Conservation (phyloP, 2,888 invertebrate species). For the Neoascia interrupta region DNA sequence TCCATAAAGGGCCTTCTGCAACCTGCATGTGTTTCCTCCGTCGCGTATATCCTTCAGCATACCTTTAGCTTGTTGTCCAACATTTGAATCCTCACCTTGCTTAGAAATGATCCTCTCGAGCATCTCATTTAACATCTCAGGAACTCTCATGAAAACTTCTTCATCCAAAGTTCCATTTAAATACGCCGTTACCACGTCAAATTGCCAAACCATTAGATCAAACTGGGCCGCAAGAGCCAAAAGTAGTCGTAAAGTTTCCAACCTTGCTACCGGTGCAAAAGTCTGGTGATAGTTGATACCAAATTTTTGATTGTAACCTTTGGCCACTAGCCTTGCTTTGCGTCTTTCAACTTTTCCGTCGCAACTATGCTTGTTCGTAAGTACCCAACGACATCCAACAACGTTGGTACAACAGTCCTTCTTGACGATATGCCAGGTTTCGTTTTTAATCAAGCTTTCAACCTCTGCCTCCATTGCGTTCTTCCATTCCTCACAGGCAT, state of each 20-base stretch:
- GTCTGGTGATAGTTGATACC: conserved; percentile 19
- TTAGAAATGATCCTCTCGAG: conserved; percentile 15
- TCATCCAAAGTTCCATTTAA: conserved; percentile 31
- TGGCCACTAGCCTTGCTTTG: neutral
- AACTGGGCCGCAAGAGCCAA: conserved; percentile 26
- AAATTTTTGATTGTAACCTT: conserved; percentile 22
- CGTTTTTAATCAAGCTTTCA: conserved; percentile 4
- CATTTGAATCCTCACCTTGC: neutral
- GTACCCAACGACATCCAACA: conserved; percentile 28
- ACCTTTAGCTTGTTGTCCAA: conserved; percentile 12
- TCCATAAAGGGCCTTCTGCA: conserved; percentile 15
- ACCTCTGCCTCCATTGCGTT: neutral
- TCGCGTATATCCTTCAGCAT: neutral
- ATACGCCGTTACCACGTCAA: conserved; percentile 12
- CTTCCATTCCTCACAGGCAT: neutral
- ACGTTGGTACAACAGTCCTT: conserved; percentile 20
- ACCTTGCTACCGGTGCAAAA: conserved; percentile 19
- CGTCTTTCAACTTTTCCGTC: neutral
- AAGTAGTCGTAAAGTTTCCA: conserved; percentile 20
- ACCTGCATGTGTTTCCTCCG: neutral
- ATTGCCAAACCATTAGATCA: neutral
- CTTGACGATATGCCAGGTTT: conserved; percentile 34
- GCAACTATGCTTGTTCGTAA: conserved; percentile 29
- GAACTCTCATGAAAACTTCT: conserved; percentile 36
- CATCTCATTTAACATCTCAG: conserved; percentile 15